phyloP scores from a whole-genome alignment of 1,140 invertebrate genomes.

The Drosophila insularis region DNA sequence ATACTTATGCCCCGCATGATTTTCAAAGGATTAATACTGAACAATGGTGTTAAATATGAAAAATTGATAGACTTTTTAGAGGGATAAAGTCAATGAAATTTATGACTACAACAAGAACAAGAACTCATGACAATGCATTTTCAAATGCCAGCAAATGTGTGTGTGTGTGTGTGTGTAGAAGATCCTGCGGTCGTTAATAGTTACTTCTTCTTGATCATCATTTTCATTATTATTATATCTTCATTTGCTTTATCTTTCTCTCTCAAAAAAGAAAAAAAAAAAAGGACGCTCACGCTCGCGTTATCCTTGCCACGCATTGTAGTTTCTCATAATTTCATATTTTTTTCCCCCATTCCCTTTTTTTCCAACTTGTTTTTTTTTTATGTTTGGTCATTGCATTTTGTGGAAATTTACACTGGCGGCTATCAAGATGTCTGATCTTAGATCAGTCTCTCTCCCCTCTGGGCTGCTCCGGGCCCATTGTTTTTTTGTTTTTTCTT shows the following conservation, averaged over 20 bases:
- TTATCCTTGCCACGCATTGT: slow-evolving; percentile 45
- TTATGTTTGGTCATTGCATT: slow-evolving; percentile 75
- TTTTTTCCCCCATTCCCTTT: slow-evolving; percentile 30
- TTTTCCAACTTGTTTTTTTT: slow-evolving; percentile 20
- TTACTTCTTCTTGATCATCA: slow-evolving; percentile 21
- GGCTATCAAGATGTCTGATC: slow-evolving; percentile 41
- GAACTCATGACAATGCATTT: slow-evolving; percentile 59
- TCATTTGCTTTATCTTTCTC: slow-evolving; percentile 51
- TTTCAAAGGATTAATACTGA: slow-evolving; percentile 64
- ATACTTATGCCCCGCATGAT: slow-evolving; percentile 63
- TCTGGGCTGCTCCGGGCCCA: slow-evolving; percentile 1
- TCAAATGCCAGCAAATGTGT: slow-evolving; percentile 12
- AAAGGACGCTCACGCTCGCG: slow-evolving; percentile 8
- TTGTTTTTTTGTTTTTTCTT: slow-evolving; percentile 19
- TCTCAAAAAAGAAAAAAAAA: background rate
- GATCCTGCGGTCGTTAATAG: slow-evolving; percentile 76
- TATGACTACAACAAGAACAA: slow-evolving; percentile 65
- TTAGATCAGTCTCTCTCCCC: background rate
- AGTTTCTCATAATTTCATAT: slow-evolving; percentile 76
- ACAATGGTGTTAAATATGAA: slow-evolving; percentile 74
- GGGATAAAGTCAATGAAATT: slow-evolving; percentile 79
- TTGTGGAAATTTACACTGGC: slow-evolving; percentile 75
- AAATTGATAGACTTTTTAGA: slow-evolving; percentile 53
- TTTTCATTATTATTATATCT: slow-evolving; percentile 52
- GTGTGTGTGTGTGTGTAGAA: slow-evolving; percentile 7